Percentiles rank a stretch among this genome's conserved stretches.
Conservation (phyloP, 1,140 invertebrate genomes). For the Plectrocnemia conspersa region DNA sequence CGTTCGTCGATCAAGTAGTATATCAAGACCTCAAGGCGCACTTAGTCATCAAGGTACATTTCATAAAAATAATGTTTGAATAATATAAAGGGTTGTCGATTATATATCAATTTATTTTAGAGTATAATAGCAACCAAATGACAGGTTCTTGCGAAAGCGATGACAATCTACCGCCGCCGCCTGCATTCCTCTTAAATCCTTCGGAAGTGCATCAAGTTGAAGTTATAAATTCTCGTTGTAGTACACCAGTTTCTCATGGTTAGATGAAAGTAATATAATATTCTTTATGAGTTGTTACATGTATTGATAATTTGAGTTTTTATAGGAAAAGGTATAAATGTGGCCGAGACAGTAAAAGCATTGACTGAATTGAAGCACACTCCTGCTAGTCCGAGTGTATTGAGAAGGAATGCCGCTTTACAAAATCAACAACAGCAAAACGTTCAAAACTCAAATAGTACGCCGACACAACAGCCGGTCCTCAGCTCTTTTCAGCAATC, state of each 20-base stretch:
- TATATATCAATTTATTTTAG: conserved; percentile 11
- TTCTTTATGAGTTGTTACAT: too few species aligned
- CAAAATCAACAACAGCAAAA: conserved; percentile 38
- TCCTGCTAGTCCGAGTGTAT: conserved; percentile 74
- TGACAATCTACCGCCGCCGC: conserved; percentile 77
- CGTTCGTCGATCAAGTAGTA: conserved; percentile 78
- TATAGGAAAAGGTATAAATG: conserved; percentile 50
- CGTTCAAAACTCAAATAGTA: conserved; percentile 34
- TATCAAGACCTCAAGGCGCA: conserved; percentile 53
- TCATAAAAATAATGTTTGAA: not conserved
- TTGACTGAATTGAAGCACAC: conserved; percentile 80
- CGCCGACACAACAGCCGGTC: conserved; percentile 36
- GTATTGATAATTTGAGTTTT: conserved; percentile 16
- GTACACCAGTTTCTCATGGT: conserved; percentile 22
- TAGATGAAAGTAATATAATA: too few species aligned
- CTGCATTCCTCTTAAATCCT: conserved; percentile 72
- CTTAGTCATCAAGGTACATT: conserved; percentile 20
- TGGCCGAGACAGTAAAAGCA: conserved; percentile 83
- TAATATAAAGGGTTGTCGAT: not conserved
- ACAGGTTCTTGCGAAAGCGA: conserved; percentile 16
- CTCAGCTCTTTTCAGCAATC: conserved; percentile 54
- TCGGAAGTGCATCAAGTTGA: conserved; percentile 33
- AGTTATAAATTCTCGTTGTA: conserved; percentile 36
- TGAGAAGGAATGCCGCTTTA: conserved; percentile 53
- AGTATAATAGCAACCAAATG: conserved; percentile 17